Base-by-base conservation (phyloP, 1,140 invertebrate genomes). In the Brachionus asplanchnoidis region DNA sequence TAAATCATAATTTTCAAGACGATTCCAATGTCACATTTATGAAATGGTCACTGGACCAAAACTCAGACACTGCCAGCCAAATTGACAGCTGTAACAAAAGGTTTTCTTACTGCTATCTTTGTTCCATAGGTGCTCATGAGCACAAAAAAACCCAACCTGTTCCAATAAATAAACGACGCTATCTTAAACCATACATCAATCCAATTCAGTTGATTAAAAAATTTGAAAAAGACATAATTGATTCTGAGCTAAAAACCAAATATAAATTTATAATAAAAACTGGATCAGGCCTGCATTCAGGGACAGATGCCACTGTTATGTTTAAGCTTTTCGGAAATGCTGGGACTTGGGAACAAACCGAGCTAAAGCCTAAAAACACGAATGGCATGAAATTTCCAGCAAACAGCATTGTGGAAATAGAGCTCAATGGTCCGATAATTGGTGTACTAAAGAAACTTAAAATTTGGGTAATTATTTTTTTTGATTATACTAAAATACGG, bases 231-330 rank as follows among this genome's bases (percentile, higher is more conserved):
- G 8, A 82, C 32, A 17, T 1, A 42, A 2, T n/a, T 17, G 65
- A 68, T 68, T 20, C 8, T 9, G 32, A 65, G 66, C 23, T 65
- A 20, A 82, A 82, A 36, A 82, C 53, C 4, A 65, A 68, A n/a
- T 82, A 82, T 68, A 82, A 82, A 68, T 82, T 82, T 82, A 23
- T 68, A 12, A 23, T 82, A 3, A 82, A 82, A 65, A 82, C 79
- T 26, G 79, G 79, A 26, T 20, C n/a, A 28, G 53, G 42, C 36
- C 2, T 1, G 23, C 12, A 65, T 36, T 32, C 79, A 6, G 79
- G 79, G 1, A 82, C 79, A 14, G 20, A 82, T 66, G 56, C 53
- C 4, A 82, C 26, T 42, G 79, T 82, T 12, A 82, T 50, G 65
- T 82, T 82, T 14, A 82, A 82, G 36, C 14, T 82, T 7, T 65